A percentile compares a stretch with the other conserved stretches of the same genome.
Evolutionary conservation across 2,888 invertebrate species (phyloP).

Genomic region (Callyntrura sp.): DNA sequence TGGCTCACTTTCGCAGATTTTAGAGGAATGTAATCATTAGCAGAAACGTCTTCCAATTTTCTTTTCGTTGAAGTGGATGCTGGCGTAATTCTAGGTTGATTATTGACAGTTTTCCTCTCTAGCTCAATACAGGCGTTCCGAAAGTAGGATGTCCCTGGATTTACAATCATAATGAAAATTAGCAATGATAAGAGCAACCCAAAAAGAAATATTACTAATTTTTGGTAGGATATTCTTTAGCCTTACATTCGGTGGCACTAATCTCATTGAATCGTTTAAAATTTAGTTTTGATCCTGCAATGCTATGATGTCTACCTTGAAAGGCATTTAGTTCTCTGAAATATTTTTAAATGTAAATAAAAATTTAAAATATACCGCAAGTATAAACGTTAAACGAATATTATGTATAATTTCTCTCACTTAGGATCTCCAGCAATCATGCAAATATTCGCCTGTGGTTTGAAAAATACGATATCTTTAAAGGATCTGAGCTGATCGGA

Average conservation of each 20-base stretch:
- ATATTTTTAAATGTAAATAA: too few species aligned
- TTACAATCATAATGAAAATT: too few species aligned
- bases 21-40: not conserved
- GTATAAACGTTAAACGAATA: not conserved
- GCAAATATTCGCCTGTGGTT: not conserved
- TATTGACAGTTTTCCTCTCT: too few species aligned
- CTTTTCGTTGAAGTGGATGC: not conserved
- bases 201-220: too few species aligned
- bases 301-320: not conserved
- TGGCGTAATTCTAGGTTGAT: too few species aligned
- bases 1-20: not conserved
- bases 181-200: too few species aligned
- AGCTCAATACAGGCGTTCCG: too few species aligned
- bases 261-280: not conserved
- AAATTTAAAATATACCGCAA: too few species aligned
- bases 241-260: not conserved
- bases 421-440: constrained; percentile 17
- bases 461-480: constrained; percentile 17
- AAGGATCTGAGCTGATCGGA: not conserved
- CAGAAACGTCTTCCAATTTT: not conserved
- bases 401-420: not conserved
- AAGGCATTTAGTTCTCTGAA: constrained; percentile 13
- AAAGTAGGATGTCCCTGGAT: constrained; percentile 9
- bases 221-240: too few species aligned
- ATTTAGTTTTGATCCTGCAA: not conserved